phyloP scores from a whole-genome alignment of 64 coral and sea anemone genomes.

The Pachyseris speciosa region DNA sequence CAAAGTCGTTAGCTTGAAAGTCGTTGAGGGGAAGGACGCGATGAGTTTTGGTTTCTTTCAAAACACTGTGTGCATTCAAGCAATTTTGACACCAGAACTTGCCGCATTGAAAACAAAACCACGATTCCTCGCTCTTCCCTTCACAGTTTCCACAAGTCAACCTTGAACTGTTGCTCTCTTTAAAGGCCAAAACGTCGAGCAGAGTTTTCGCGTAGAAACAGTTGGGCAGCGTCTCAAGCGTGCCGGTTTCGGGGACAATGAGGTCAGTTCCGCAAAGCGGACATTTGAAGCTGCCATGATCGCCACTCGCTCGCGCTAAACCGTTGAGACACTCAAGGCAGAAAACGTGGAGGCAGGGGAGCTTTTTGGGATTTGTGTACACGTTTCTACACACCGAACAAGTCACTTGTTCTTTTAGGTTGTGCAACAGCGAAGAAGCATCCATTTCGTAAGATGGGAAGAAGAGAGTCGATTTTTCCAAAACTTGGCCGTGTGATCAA shows the following conservation, averaged over 20 bases:
- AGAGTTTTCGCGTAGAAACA: constrained; percentile 53
- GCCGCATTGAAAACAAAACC: constrained; percentile 46
- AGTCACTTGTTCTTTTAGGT: constrained; percentile 62
- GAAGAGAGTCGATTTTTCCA: too few relatives aligned
- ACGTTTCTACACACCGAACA: constrained; percentile 70
- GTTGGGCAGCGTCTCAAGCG: constrained; percentile 26
- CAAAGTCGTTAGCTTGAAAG: constrained; percentile 61
- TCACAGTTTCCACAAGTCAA: constrained; percentile 74
- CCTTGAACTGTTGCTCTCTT: constrained; percentile 23
- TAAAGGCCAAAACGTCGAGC: constrained; percentile 52
- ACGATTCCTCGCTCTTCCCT: constrained; percentile 2
- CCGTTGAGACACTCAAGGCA: constrained; percentile 76
- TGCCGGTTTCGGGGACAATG: constrained; percentile 6
- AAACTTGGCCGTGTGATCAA: too few relatives aligned
- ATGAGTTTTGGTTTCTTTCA: constrained; percentile 64
- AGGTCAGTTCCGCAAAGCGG: constrained; percentile 55
- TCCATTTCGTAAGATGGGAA: background rate
- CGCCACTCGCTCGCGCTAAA: background rate
- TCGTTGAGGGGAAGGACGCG: constrained; percentile 56
- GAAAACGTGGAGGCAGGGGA: constrained; percentile 82
- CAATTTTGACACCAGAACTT: constrained; percentile 58
- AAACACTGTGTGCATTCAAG: constrained; percentile 42
- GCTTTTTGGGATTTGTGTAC: constrained; percentile 76
- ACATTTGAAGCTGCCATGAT: constrained; percentile 7
- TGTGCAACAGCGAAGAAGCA: background rate